phyloP scores from a whole-genome alignment of 53 echinoderm and acorn worm species.

The Henricia sp. region DNA sequence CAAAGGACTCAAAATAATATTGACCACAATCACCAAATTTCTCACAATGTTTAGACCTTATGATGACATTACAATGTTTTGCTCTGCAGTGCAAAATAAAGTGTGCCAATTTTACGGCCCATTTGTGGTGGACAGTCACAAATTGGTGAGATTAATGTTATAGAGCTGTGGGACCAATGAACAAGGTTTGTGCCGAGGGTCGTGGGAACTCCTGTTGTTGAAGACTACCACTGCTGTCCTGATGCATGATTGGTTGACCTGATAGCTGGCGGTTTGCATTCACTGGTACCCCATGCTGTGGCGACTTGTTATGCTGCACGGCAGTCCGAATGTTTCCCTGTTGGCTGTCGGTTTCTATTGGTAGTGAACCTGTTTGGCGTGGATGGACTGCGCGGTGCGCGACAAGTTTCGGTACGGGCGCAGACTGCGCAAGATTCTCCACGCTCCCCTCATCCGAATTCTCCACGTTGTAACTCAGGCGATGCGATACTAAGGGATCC shows the following conservation, averaged over 20 bases:
- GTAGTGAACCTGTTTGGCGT: constrained; percentile 8
- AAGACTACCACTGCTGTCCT: constrained; percentile 31
- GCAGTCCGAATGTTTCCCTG: constrained; percentile 12
- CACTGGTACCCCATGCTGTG: constrained; percentile 34
- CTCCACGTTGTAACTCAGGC: constrained; percentile 35
- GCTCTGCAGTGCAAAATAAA: not conserved
- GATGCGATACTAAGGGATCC: constrained; percentile 42
- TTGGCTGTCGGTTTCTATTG: not conserved
- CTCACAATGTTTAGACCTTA: not conserved
- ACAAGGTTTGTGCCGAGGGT: constrained; percentile 62
- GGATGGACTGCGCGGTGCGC: constrained; percentile 53
- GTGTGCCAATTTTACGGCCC: not conserved
- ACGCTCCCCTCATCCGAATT: constrained; percentile 53
- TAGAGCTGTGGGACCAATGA: constrained; percentile 79
- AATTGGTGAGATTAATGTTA: not conserved
- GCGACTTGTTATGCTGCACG: constrained; percentile 25
- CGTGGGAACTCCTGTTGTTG: constrained; percentile 57
- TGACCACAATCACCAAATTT: too few relatives aligned
- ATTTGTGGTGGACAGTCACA: too few relatives aligned
- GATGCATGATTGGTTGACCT: constrained; percentile 15
- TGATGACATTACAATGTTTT: not conserved
- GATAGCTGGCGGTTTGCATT: constrained; percentile 40
- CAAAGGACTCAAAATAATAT: too few relatives aligned
- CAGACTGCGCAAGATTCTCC: constrained; percentile 46
- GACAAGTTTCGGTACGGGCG: constrained; percentile 47